Percentiles rank a stretch among this genome's conserved stretches.
Evolutionary conservation across 2,797 vertebrate species (phyloP).

Genomic region (Falco biarmicus): DNA sequence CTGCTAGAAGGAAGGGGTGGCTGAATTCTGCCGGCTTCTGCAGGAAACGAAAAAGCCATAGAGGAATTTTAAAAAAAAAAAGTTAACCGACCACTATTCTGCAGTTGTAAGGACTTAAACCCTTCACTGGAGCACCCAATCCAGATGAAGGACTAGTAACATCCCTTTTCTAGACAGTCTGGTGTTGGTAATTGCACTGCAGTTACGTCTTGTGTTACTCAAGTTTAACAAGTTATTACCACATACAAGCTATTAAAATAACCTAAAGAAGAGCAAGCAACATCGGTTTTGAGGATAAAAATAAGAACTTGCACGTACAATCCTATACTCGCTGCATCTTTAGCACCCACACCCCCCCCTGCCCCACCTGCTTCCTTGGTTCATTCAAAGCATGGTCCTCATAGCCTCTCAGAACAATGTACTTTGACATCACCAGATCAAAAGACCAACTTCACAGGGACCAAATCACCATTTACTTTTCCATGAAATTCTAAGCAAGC

Average conservation of each 20-base stretch:
- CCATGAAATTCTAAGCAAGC: not conserved
- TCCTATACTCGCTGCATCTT: not conserved
- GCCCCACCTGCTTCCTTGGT: not conserved
- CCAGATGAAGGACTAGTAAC: not conserved
- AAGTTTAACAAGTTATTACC: not conserved
- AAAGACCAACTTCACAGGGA: not conserved
- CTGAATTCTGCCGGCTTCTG: constrained; percentile 37
- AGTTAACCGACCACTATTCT: not conserved
- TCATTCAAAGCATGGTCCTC: not conserved
- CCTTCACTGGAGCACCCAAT: rapidly evolving
- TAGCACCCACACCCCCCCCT: rapidly evolving
- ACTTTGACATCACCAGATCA: not conserved
- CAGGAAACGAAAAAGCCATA: not conserved
- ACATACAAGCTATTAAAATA: not conserved
- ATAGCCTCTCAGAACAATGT: not conserved
- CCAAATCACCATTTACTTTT: not conserved
- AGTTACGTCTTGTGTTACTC: not conserved
- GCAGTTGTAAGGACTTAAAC: not conserved
- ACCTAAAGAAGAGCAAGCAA: not conserved
- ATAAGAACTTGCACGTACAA: not conserved
- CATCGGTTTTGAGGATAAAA: not conserved
- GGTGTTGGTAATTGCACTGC: not conserved
- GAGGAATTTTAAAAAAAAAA: not conserved
- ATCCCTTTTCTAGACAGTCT: not conserved
- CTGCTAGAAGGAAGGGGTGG: constrained; percentile 3